phyloP scores from a whole-genome alignment of 1,140 invertebrate species.

The Aphis craccivora region DNA sequence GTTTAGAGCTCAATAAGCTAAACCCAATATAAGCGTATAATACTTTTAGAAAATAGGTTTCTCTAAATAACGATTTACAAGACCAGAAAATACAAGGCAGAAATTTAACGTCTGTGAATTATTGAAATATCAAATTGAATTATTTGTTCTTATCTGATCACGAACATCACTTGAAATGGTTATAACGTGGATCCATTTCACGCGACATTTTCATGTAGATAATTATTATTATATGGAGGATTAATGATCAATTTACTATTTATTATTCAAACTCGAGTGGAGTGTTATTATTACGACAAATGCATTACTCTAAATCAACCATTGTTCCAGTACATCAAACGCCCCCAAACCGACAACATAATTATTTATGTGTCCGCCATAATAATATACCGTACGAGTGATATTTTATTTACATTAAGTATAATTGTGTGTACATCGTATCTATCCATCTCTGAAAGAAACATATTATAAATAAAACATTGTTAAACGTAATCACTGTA shows the following conservation, averaged over 20 bases:
- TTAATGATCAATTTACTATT: slow-evolving; percentile 20
- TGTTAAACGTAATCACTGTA: background rate
- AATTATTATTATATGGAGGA: background rate
- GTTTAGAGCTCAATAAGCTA: slow-evolving; percentile 17
- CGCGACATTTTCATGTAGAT: background rate
- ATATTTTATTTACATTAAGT: slow-evolving; percentile 20
- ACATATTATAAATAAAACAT: background rate
- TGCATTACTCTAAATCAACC: slow-evolving; percentile 4
- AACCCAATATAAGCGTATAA: background rate
- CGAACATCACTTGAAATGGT: background rate
- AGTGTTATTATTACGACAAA: slow-evolving; percentile 15
- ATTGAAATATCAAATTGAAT: background rate
- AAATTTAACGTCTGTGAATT: background rate
- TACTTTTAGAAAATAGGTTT: background rate
- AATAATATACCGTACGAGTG: background rate
- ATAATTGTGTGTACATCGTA: background rate
- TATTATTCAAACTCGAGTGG: background rate
- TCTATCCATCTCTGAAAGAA: background rate
- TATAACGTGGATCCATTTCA: background rate
- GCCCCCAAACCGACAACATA: slow-evolving; percentile 22
- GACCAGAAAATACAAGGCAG: background rate
- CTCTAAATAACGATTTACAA: background rate
- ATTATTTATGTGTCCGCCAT: slow-evolving; percentile 15
- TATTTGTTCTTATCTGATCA: background rate
- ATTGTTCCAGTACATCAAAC: slow-evolving; percentile 26